These are phyloP conservation scores for Eilema depressum DNA, from an alignment of 2,888 invertebrate genomes.

Conservation along the genomic window DNA sequence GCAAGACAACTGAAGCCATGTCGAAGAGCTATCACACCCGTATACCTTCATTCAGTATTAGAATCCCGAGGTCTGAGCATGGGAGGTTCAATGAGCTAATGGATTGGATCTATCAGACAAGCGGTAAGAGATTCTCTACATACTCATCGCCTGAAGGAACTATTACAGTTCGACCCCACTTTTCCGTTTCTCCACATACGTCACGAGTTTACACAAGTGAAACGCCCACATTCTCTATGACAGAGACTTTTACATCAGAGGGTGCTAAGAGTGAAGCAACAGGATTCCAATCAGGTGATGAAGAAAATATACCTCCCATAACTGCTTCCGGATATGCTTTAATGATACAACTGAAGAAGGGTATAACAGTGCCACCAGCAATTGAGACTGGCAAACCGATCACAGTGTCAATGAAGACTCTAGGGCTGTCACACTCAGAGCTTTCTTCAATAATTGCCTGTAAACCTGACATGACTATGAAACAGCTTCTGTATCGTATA, in stretches of 20 bases:
- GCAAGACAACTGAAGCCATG: background rate
- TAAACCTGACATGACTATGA: background rate
- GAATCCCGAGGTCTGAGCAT: background rate
- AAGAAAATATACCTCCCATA: background rate
- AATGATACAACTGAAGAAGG: background rate
- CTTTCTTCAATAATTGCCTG: slow-evolving; percentile 1
- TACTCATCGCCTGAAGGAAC: background rate
- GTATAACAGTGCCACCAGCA: slow-evolving; percentile 1
- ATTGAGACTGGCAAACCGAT: background rate
- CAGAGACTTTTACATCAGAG: background rate
- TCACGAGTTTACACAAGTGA: background rate
- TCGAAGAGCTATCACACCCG: background rate
- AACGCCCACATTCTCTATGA: no score
- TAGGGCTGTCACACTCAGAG: background rate
- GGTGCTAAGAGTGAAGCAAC: background rate
- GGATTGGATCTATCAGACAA: background rate
- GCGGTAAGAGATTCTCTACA: background rate
- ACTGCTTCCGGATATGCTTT: background rate
- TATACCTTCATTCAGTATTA: background rate
- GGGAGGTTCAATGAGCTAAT: background rate
- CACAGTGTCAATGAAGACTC: background rate
- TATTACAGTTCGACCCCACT: background rate
- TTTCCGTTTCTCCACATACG: background rate
- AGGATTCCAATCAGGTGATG: background rate
- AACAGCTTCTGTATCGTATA: background rate